Base-by-base conservation (phyloP, 2,797 vertebrate genomes). In the Enteromius afrohamiltoni region DNA sequence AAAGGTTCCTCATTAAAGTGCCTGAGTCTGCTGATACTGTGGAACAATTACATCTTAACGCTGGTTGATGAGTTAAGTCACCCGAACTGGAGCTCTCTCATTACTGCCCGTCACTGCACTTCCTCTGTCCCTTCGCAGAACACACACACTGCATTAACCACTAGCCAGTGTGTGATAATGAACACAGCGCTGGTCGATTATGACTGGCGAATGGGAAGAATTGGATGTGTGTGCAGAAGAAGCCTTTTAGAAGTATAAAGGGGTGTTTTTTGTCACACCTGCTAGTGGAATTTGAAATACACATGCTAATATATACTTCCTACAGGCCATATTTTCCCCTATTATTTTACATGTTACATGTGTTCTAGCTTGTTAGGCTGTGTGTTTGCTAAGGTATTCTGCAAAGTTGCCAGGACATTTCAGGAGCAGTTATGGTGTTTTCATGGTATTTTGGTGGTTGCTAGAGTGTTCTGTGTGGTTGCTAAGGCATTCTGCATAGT, bases 1-100 rank as follows among this genome's bases (percentile, higher is more conserved):
- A 70, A 84, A 84, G 64, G 29, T 80, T 51, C 13, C 79, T 68
- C 42, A 69, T 83, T 86, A 70, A 80, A 68, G n/a, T 13, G 70
- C 51, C 77, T 45, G 69, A 79, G 69, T 40, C 67, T 26, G 26
- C 62, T 68, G 82, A 47, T 77, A 67, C n/a, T 19, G 42, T 29
- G 31, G 45, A 34, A 23, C 42, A 75, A 83, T 83, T 70, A 80
- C 40, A 80, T 26, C 62, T 80, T 11, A 74, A 49, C 1, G 19
- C 29, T 29, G 19, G 49, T n/a, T 74, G 49, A 78, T 58, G 83
- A 83, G 71, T 53, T 45, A 77, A 64, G 42, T 85, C 67, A 31
- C 74, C 67, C 60, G 42, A 62, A 21, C 77, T 68, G 29, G 76
- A 67, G 37, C 17, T 73, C 55, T 80, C 76, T 85, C 82, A 83